Evolutionary conservation across 1,140 invertebrate species (phyloP), one percentile per base, ranked within the genome.

Genomic region (Ephestia elutella): DNA sequence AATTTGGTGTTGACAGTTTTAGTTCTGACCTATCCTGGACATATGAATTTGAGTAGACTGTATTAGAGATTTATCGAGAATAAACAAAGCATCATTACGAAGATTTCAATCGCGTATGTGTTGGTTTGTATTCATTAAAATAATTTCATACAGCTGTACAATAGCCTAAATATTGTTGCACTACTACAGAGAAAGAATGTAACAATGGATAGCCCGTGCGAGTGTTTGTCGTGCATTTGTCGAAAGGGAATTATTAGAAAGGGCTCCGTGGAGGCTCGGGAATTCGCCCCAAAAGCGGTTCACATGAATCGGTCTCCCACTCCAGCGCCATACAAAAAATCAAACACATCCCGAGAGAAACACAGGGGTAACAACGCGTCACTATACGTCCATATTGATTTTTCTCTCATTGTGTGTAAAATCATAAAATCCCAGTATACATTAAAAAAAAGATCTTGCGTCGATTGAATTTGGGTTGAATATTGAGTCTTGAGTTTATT

Each of bases 201-300:
- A 88, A 88, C 86, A 88, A 88, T 86, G 58, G 79, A 72, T 63
- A 76, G 76, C 73, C 75, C 75, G 79, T 80, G 82, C 82, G 81
- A 84, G 81, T 86, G 78, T 88, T 88, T 86, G 77, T 85, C 80
- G 80, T 78, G 78, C 82, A 85, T 87, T 86, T 87, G 82, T 86
- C 82, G 86, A 87, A 82, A 78, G 78, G 75, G 82, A 80, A 86
- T 86, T 86, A 86, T 88, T 85, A 87, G 78, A 75, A 88, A 88
- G 86, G 86, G 86, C 82, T 78, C 75, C 73, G 73, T 69, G 78
- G 80, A 84, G 82, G 84, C 86, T 80, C 86, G 86, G 86, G 86
- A 88, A 88, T 88, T 87, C 81, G 86, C 83, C 86, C 84, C 80
- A 88, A 87, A 87, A 87, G 82, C 82, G 79, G 86, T 88, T 88